Evolutionary conservation across 2,888 invertebrate genomes (phyloP), one percentile per base, ranked within the genome.

Genomic region (Balanococcus diminutus): DNA sequence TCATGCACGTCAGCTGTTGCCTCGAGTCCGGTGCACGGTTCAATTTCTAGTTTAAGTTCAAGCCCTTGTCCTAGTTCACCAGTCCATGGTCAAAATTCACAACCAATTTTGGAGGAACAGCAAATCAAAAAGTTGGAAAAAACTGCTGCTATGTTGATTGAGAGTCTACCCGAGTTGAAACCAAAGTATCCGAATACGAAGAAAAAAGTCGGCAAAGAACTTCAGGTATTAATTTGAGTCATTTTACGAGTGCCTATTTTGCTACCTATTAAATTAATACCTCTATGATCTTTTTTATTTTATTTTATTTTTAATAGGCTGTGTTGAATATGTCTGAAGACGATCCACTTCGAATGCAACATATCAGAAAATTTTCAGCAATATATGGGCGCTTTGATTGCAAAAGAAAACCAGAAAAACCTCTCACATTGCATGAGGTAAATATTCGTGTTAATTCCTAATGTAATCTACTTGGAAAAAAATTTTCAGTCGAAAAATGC

Each of bases 301-400:
- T 72, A 36, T 19, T 61, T 81, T 75, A 32, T 39, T 87, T 89
- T 87, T 89, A 90, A 14, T 90, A 94, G 93, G 92, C 95, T 90
- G 95, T 98, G 88, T 96, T 99, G 92, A 93, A 95, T 88, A 96
- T 98, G 95, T 93, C 95, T 67, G 96, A 96, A 89, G 94, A 92
- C 86, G 96, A 97, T 90, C 96, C 98, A 0, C 91, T 94, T 87
- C 91, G 97, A 89, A 95, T 98, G 95, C 97, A 98, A 88, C 96
- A 97, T 90, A 96, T 98, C 87, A 92, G 98, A 89, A 96, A 97
- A 90, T 99, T 96, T 90, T 96, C 98, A 0, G 98, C 98, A 42
- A 99, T 99, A 88, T 99, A 99, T 89, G 98, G 99, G 4, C 93
- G 99, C 88, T 98, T 98, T 90, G 99, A 99, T 90, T 98, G 98